Evolutionary conservation across 2,797 vertebrate species (phyloP).

Genomic region (Cuculus canorus): DNA sequence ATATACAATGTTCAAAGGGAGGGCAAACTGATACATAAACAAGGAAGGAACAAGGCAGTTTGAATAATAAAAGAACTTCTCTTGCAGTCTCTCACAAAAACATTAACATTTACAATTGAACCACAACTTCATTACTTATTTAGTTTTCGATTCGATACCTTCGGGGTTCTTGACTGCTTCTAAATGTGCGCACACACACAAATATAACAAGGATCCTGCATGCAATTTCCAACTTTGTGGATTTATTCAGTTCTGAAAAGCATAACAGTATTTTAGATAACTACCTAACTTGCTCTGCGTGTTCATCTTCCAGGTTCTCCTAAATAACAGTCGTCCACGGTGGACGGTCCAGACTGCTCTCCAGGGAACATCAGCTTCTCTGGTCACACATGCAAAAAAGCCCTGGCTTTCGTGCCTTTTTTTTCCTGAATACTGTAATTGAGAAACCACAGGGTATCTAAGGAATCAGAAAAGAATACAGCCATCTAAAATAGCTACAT

Average conservation of each 20-base stretch:
- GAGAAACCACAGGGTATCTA: conserved; percentile 26
- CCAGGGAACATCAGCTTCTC: background rate
- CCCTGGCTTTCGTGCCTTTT: background rate
- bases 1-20: conserved; percentile 22
- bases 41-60: background rate
- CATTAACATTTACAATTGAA: conserved; percentile 29
- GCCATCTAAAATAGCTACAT: background rate
- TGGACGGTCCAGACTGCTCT: background rate
- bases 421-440: conserved; percentile 7
- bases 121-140: conserved; percentile 31
- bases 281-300: background rate
- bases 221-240: background rate
- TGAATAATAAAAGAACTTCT: background rate
- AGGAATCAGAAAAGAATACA: background rate
- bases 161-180: background rate
- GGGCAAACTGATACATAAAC: conserved; percentile 21
- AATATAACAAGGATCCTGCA: background rate
- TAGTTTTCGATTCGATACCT: background rate
- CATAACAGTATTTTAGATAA: background rate
- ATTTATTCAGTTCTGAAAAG: background rate
- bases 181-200: background rate
- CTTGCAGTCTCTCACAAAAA: background rate
- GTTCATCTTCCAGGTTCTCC: background rate
- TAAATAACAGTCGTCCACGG: background rate
- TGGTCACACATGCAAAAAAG: background rate